Conservation (phyloP, 2,888 invertebrate species). For the Drosophila macrospina region DNA sequence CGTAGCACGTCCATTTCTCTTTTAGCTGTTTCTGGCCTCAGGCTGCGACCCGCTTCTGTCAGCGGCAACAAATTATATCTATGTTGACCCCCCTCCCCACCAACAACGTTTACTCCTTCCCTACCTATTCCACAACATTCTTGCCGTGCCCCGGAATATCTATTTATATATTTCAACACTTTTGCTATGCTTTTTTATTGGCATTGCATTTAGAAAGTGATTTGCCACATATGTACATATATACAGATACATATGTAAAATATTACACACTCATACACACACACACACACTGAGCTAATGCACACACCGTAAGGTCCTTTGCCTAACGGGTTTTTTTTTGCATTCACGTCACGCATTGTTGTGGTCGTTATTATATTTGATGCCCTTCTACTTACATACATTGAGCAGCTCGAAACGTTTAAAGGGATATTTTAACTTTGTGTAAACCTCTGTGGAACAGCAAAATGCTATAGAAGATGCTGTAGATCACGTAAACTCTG, state of each 20-base stretch:
- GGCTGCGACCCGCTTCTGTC: slow-evolving; percentile 52
- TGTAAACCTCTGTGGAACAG: slow-evolving; percentile 16
- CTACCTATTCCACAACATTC: background rate
- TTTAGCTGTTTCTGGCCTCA: slow-evolving; percentile 31
- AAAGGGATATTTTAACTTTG: slow-evolving; percentile 61
- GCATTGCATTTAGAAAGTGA: slow-evolving; percentile 71
- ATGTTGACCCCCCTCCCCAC: slow-evolving; percentile 7
- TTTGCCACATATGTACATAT: slow-evolving; percentile 50
- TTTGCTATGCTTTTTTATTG: slow-evolving; percentile 61
- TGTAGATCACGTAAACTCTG: slow-evolving; percentile 40
- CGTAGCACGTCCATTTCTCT: slow-evolving; percentile 59
- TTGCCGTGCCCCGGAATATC: slow-evolving; percentile 18
- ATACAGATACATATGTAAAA: slow-evolving; percentile 38
- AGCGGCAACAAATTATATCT: slow-evolving; percentile 63
- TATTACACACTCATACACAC: slow-evolving; percentile 33
- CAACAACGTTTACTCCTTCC: background rate
- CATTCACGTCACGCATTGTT: slow-evolving; percentile 67
- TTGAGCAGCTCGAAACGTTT: slow-evolving; percentile 44
- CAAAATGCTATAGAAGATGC: background rate
- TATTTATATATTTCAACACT: slow-evolving; percentile 60
- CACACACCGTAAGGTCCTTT: slow-evolving; percentile 49
- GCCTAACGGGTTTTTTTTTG: slow-evolving; percentile 35
- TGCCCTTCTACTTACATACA: slow-evolving; percentile 50
- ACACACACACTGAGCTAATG: slow-evolving; percentile 47
- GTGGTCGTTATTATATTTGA: slow-evolving; percentile 71